Evolutionary conservation across 2,888 invertebrate species (phyloP).

Genomic region (Trachelus troglodyta): DNA sequence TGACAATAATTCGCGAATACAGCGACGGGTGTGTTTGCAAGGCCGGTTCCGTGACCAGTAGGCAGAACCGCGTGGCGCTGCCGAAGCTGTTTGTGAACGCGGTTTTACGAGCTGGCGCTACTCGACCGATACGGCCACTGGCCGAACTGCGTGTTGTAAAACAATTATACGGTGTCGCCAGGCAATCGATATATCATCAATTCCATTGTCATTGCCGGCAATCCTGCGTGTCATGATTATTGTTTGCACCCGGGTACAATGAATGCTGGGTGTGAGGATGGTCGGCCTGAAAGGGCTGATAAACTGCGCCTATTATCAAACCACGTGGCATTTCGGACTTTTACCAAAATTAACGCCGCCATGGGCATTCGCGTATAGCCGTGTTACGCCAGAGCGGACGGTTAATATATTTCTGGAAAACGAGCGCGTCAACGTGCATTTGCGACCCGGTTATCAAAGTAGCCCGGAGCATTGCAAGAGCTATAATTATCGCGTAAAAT

Average conservation of each 20-base stretch:
- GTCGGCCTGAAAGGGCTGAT: conserved; percentile 44
- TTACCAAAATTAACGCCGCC: conserved; percentile 24
- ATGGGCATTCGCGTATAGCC: background rate
- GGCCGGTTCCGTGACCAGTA: background rate
- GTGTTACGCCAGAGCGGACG: background rate
- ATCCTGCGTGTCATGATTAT: conserved; percentile 65
- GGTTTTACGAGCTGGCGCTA: conserved; percentile 38
- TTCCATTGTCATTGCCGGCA: conserved; percentile 64
- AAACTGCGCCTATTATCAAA: conserved; percentile 60
- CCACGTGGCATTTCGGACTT: conserved; percentile 57
- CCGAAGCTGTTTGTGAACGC: conserved; percentile 18
- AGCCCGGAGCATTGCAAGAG: background rate
- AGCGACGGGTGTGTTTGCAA: background rate
- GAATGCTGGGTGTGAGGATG: conserved; percentile 27
- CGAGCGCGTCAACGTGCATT: background rate
- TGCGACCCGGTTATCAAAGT: background rate
- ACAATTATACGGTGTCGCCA: conserved; percentile 64
- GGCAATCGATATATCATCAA: conserved; percentile 64
- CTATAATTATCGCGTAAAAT: background rate
- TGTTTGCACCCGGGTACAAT: conserved; percentile 62
- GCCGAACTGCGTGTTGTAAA: conserved; percentile 54
- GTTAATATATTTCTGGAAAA: background rate
- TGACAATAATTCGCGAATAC: conserved; percentile 18
- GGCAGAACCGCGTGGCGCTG: background rate
- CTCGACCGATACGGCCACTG: conserved; percentile 24